phyloP scores from a whole-genome alignment of 2,797 vertebrate genomes.

The Ctenosaura bakeri region DNA sequence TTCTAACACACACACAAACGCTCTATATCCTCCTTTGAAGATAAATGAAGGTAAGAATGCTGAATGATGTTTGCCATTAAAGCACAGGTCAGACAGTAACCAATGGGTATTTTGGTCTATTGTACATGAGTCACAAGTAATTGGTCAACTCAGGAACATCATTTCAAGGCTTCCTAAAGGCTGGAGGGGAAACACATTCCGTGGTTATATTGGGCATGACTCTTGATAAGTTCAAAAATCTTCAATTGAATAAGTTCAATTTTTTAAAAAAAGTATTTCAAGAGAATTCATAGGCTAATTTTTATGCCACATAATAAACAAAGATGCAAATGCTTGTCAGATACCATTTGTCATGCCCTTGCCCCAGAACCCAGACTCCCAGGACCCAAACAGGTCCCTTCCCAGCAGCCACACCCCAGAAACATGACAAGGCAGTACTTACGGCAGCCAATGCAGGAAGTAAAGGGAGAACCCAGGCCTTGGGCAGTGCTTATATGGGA shows the following conservation, averaged over 20 bases:
- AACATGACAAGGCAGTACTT: too few species aligned
- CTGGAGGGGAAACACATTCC: neutral
- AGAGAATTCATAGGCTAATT: neutral
- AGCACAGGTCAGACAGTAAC: neutral
- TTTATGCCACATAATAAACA: neutral
- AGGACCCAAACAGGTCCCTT: too few species aligned
- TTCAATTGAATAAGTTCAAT: neutral
- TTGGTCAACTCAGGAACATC: neutral
- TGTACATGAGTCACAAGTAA: neutral
- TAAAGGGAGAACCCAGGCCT: too few species aligned
- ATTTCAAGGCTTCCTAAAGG: constrained; percentile 1
- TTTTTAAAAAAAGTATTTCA: neutral
- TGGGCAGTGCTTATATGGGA: too few species aligned
- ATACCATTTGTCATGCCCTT: neutral
- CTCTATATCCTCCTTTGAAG: neutral
- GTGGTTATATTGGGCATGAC: neutral
- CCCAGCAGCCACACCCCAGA: too few species aligned
- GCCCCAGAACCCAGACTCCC: too few species aligned
- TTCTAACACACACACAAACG: neutral
- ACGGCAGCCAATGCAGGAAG: too few species aligned
- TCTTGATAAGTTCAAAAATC: neutral
- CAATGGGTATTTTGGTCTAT: neutral
- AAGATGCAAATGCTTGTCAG: neutral
- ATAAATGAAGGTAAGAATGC: neutral
- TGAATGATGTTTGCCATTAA: neutral